Evolutionary conservation across 1,140 invertebrate species (phyloP), one percentile per base, ranked within the genome.

Genomic region (Drosophila auraria): DNA sequence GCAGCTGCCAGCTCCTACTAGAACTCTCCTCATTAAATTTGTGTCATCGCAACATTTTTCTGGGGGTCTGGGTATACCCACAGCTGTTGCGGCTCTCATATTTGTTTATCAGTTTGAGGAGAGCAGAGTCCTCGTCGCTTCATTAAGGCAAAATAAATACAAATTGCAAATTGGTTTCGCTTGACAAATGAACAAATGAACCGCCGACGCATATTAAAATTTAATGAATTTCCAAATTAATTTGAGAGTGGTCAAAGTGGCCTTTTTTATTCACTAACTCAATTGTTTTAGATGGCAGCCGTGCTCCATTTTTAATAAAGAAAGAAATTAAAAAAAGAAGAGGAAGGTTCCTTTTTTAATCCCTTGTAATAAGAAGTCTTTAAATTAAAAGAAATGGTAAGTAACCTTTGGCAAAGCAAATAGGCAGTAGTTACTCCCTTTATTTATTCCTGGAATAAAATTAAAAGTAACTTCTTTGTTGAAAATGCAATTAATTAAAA

Each of bases 111-210:
- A 87, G 83, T 87, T 82, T 44, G 47, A 9, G 68, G 51, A 74
- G 53, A 23, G 68, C 15, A 17, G 20, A 57, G 54, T 14, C 38
- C 7, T 23, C 2, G 59, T 63, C 61, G 62, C 78, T 82, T 89
- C 81, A 89, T 89, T 89, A 89, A 82, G 78, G 81, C 86, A 90
- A 89, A 89, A 81, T 89, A 89, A 89, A 89, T 89, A 89, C 58
- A 70, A 90, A 80, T 72, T 79, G 70, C 78, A 83, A 90, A 89
- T 80, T 87, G 83, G 83, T 83, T 87, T 87, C 57, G 66, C 62
- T 50, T 51, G 47, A 44, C 70, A 73, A 83, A 87, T 82, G 62
- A 79, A 75, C 74, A n/a, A n/a, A n/a, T 71, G 59, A n/a, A n/a
- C 73, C 23, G 61, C 12, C 57, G 63, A 25, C 44, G 20, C 20